These are phyloP conservation scores for Danio jaintianensis DNA, from an alignment of 2,797 vertebrate genomes.

Conservation along the genomic window DNA sequence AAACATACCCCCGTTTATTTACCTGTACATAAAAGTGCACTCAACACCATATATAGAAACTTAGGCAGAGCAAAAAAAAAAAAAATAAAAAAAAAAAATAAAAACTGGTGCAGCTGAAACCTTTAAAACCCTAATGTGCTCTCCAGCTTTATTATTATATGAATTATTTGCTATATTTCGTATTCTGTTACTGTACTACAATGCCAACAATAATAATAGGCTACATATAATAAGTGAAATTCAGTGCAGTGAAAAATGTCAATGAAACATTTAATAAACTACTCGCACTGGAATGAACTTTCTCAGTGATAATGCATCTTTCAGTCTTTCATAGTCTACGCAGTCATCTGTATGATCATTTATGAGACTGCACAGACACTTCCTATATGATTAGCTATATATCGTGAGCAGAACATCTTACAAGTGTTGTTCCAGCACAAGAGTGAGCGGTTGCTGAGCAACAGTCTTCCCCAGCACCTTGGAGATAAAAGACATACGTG, in stretches of 20 bases:
- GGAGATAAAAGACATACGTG: slow-evolving; percentile 25
- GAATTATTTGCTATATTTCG: no score
- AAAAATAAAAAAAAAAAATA: no score
- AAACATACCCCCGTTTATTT: no score
- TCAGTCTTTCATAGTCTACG: slow-evolving; percentile 5
- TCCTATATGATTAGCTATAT: not conserved
- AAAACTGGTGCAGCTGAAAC: no score
- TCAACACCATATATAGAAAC: no score
- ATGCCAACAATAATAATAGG: no score
- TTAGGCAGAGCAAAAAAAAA: no score
- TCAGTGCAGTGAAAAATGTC: not conserved
- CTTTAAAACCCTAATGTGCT: no score
- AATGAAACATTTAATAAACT: not conserved
- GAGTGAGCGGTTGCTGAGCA: slow-evolving; percentile 28
- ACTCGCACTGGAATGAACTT: not conserved
- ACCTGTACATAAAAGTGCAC: no score
- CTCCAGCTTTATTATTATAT: no score
- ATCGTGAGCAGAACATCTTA: slow-evolving; percentile 15
- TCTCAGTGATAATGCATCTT: not conserved
- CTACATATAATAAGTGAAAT: no score
- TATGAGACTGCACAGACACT: not conserved
- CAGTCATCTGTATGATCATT: not conserved
- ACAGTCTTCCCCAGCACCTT: slow-evolving; percentile 22
- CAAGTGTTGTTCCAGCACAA: slow-evolving; percentile 18
- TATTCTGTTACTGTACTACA: no score